Base-by-base conservation (phyloP, 2,888 invertebrate species). In the Caenorhabditis sinica region DNA sequence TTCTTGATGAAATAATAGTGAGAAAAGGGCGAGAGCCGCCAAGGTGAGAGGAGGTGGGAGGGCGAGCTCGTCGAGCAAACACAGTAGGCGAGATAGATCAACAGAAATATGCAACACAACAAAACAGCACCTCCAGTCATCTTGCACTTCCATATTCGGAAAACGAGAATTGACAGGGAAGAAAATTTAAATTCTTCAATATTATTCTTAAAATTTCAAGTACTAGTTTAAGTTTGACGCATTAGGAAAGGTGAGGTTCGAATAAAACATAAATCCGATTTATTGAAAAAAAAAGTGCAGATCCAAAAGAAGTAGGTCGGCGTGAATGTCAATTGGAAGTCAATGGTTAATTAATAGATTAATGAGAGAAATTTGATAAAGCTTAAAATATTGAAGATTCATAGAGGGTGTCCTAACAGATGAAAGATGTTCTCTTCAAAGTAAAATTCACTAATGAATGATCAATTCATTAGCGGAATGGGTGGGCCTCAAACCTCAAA, bases 41-140 rank as follows among this genome's bases (percentile, higher is more conserved):
- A 77, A 77, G 69, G 69, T 69, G 56, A 69, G 68, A 53, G 53
- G 51, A 56, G 56, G 69, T 36, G 68, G 68, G 53, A 56, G 77
- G 76, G 69, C 49, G 76, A 76, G 76, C 76, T 76, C 76, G 65
- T 75, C 75, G 69, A 69, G 77, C 77, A 77, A 77, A 77, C 77
- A 77, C 77, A 77, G 76, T 69, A 69, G 77, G 77, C 61, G 61
- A 69, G 69, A 77, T 77, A 77, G 77, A 77, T 77, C 77, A 77
- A 77, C 77, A 77, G 61, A 77, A 77, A 77, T 77, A 77, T 77
- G 77, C 77, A 77, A 77, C 77, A 77, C 69, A 77, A 69, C 45
- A 69, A 36, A 69, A 33, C 76, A 56, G 25, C 74, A 9, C 20
- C 25, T 6, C 5, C 51, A 49, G 43, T 60, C 72, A 56, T 61